Evolutionary conservation across 2,888 invertebrate species (phyloP).

Genomic region (Lepidocyrtinus sp.): DNA sequence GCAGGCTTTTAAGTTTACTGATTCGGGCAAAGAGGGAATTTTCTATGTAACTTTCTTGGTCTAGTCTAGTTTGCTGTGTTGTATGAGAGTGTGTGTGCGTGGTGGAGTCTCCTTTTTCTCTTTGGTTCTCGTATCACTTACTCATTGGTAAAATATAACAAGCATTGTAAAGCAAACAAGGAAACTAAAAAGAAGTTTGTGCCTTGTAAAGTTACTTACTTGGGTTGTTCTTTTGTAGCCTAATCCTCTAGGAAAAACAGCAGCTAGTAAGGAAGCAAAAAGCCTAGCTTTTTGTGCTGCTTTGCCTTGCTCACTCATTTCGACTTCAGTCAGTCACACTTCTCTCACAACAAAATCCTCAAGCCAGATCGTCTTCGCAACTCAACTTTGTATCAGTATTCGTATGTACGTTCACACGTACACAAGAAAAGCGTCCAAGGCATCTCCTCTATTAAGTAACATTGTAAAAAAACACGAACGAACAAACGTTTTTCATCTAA

Average conservation of each 20-base stretch:
- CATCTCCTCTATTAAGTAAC: constrained; percentile 40
- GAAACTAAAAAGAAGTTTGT: not conserved
- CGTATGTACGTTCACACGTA: constrained; percentile 61
- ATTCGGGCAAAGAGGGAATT: too few species aligned
- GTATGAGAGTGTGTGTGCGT: not conserved
- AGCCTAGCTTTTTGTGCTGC: constrained; percentile 1
- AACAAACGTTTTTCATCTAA: not conserved
- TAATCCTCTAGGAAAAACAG: too few species aligned
- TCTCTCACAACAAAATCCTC: constrained; percentile 46
- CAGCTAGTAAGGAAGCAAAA: constrained; percentile 7
- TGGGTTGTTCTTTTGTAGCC: too few species aligned
- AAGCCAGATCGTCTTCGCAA: constrained; percentile 56
- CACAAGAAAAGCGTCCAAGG: constrained; percentile 57
- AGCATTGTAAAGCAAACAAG: not conserved
- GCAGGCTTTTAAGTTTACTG: too few species aligned
- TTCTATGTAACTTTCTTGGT: not conserved
- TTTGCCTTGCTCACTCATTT: constrained; percentile 1
- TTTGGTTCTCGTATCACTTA: not conserved
- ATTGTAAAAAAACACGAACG: not conserved
- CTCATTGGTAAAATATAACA: not conserved
- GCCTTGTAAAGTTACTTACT: not conserved
- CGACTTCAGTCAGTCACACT: constrained; percentile 38
- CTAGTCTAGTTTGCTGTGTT: not conserved
- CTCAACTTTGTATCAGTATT: constrained; percentile 62
- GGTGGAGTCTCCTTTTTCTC: not conserved